Base-by-base conservation (phyloP, 1,140 invertebrate species). In the Microplitis demolitor region DNA sequence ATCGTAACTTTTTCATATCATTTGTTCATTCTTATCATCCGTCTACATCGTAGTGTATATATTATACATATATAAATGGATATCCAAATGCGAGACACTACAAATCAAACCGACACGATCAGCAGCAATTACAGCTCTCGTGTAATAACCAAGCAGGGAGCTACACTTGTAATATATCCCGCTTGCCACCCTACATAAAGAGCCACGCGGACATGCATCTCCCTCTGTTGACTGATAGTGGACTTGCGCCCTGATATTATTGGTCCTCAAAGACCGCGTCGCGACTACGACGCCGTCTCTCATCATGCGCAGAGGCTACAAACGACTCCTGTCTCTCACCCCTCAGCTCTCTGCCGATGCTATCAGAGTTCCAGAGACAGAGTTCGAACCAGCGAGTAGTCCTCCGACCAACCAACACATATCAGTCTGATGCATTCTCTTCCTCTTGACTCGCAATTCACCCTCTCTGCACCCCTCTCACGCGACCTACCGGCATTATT, bases 161-260 rank as follows among this genome's bases (percentile, higher is more conserved):
- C 51, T 53, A 33, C 11, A 11, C 53, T 45, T 70, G 73, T 74
- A 74, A 70, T 74, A 74, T 74, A 74, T 74, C 67, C 71, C 58
- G 39, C 39, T 66, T 33, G 45, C 73, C 73, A 74, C 73, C 73
- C 73, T 45, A 45, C 35, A 45, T 66, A 53, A 67, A 51, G 67
- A 16, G 50, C 11, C 61, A 39, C 58, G 37, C 24, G 24, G 24
- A 33, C 51, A 5, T 51, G 8, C 24, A 11, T 16, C 50, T n/a
- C 51, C 61, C 51, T 60, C 16, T 69, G 45, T 35, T 8, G 67
- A 56, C 66, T 11, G 51, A 4, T 6, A 31, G 54, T 24, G 66
- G 13, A 54, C 53, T n/a, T 54, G n/a, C 53, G 53, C n/a, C 66
- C 24, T 14, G 62, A 71, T 71, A 71, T 71, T 60, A 71, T 71